Conservation (phyloP, 2,113 vertebrate species). For the Eulacestoma nigropectus region DNA sequence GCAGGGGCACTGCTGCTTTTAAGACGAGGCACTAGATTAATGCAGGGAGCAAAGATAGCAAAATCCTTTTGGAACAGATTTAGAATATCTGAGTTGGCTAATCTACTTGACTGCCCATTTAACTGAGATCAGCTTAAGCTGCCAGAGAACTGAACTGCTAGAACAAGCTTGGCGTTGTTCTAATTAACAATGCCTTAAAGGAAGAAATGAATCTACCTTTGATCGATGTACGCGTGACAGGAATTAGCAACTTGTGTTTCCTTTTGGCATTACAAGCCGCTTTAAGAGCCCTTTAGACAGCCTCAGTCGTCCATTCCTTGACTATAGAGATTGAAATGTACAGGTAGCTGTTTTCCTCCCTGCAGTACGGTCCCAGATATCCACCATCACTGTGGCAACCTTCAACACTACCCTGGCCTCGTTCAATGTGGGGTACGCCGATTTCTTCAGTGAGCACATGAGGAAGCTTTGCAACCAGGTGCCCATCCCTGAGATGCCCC, state of each 20-base stretch:
- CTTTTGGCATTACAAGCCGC: not conserved
- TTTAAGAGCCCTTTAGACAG: not conserved
- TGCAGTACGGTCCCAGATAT: constrained; percentile 95
- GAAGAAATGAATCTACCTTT: not conserved
- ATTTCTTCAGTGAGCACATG: constrained; percentile 98
- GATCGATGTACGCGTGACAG: not conserved
- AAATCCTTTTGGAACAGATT: not conserved
- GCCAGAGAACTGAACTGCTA: not conserved
- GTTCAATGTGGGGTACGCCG: constrained; percentile 95
- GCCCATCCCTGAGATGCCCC: constrained; percentile 86
- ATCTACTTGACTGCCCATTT: not conserved
- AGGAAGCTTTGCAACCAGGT: constrained; percentile 94
- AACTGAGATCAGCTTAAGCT: not conserved
- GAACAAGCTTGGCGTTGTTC: not conserved
- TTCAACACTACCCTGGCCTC: constrained; percentile 98
- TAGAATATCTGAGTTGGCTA: not conserved
- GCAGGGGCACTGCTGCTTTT: not conserved
- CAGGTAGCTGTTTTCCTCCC: not conserved
- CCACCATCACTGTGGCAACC: constrained; percentile 97
- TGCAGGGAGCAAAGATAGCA: not conserved
- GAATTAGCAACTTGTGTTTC: not conserved
- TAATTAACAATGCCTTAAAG: not conserved
- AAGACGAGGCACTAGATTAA: not conserved
- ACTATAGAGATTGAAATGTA: not conserved
- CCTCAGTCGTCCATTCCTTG: not conserved